Percentiles rank a stretch among this genome's conserved stretches.
phyloP scores from a whole-genome alignment of 2,113 vertebrate species.

The Scytalopus superciliaris region DNA sequence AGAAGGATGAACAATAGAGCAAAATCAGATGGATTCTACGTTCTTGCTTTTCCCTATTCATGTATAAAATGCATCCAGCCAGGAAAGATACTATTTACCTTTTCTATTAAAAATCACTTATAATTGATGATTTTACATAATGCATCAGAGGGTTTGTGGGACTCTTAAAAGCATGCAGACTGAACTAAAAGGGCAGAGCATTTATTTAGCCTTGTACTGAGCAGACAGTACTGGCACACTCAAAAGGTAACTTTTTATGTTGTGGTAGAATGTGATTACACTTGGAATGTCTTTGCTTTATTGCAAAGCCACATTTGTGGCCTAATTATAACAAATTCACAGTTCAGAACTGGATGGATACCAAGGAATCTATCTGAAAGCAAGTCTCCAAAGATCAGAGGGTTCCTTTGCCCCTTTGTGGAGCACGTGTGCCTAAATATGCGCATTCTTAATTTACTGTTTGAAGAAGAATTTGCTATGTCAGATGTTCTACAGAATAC shows the following conservation, averaged over 20 bases:
- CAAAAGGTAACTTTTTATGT: background rate
- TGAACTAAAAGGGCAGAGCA: background rate
- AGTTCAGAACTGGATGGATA: background rate
- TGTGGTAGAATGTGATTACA: background rate
- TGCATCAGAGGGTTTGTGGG: background rate
- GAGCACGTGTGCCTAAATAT: background rate
- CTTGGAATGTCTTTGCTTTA: background rate
- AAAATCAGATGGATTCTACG: background rate
- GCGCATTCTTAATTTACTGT: background rate
- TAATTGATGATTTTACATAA: background rate
- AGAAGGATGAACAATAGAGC: background rate
- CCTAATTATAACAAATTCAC: background rate
- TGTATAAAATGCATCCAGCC: background rate
- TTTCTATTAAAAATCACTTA: background rate
- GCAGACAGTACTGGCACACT: background rate
- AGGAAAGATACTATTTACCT: background rate
- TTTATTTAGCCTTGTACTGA: background rate
- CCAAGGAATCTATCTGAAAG: background rate
- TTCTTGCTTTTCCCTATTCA: background rate
- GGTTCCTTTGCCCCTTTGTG: background rate
- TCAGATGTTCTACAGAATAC: background rate
- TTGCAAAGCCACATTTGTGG: background rate
- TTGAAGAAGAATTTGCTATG: background rate
- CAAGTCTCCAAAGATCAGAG: background rate
- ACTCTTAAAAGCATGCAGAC: background rate